These are phyloP conservation scores for Scaptomyza cyrtandrae DNA, from an alignment of 2,888 invertebrate species.

Conservation along the genomic window DNA sequence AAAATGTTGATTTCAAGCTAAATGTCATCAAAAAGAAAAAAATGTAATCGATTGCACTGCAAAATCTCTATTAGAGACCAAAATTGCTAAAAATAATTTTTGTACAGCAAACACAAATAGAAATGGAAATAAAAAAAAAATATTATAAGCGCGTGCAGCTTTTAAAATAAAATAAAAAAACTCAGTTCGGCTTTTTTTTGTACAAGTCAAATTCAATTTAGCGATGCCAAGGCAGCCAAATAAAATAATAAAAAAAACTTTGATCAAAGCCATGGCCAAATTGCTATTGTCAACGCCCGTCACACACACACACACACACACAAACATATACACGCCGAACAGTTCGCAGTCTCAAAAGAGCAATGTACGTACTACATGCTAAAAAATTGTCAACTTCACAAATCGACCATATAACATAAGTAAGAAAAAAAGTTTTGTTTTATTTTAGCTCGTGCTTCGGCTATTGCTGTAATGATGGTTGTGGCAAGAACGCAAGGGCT, in stretches of 20 bases:
- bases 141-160: slow-evolving; percentile 29
- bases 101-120: not conserved
- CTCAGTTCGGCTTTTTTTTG: slow-evolving; percentile 17
- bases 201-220: slow-evolving; percentile 72
- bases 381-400: slow-evolving; percentile 59
- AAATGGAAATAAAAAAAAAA: slow-evolving; percentile 10
- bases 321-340: slow-evolving; percentile 5
- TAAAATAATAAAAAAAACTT: slow-evolving; percentile 41
- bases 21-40: not conserved
- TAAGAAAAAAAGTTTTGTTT: slow-evolving; percentile 54
- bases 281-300: slow-evolving; percentile 67
- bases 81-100: not conserved
- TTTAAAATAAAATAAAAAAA: slow-evolving; percentile 26
- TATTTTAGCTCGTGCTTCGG: slow-evolving; percentile 19
- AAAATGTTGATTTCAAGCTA: not conserved
- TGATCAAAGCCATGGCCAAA: slow-evolving; percentile 72
- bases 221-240: slow-evolving; percentile 32
- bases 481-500: not conserved
- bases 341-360: slow-evolving; percentile 41
- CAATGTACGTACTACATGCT: slow-evolving; percentile 42
- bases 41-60: not conserved
- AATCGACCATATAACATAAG: slow-evolving; percentile 54
- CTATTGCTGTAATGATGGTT: slow-evolving; percentile 16
- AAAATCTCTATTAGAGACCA: not conserved
- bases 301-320: slow-evolving; percentile 25